Evolutionary conservation across 2,113 vertebrate species (phyloP).

Genomic region (Lasiurus cinereus): DNA sequence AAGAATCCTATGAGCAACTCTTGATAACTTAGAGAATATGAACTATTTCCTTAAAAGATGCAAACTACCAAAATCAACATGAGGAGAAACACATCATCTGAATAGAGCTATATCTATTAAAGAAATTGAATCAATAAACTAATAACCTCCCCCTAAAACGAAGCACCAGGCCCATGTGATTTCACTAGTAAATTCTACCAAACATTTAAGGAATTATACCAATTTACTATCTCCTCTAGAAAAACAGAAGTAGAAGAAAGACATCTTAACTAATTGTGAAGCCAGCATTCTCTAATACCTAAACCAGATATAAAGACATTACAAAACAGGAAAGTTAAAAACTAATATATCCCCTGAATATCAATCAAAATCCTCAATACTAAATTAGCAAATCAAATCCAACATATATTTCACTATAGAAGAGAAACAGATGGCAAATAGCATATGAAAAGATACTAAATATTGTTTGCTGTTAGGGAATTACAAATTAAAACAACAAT

Average conservation of each 20-base stretch:
- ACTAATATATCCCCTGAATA: not conserved
- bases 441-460: not conserved
- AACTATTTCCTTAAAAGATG: not conserved
- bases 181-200: not conserved
- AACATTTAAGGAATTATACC: not conserved
- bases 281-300: not conserved
- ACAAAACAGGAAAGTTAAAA: not conserved
- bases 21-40: not conserved
- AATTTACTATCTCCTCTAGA: not conserved
- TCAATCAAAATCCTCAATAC: not conserved
- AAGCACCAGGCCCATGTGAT: not conserved
- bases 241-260: not conserved
- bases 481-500: not conserved
- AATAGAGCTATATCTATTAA: not conserved
- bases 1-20: not conserved
- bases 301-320: not conserved
- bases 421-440: not conserved
- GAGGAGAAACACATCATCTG: not conserved
- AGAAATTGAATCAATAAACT: not conserved
- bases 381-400: not conserved
- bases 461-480: not conserved
- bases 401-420: not conserved
- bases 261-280: constrained; percentile 15
- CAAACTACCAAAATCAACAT: not conserved
- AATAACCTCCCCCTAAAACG: not conserved